These are phyloP conservation scores for Micropoecilia bifurca DNA, from an alignment of 2,797 vertebrate genomes.

Conservation along the genomic window DNA sequence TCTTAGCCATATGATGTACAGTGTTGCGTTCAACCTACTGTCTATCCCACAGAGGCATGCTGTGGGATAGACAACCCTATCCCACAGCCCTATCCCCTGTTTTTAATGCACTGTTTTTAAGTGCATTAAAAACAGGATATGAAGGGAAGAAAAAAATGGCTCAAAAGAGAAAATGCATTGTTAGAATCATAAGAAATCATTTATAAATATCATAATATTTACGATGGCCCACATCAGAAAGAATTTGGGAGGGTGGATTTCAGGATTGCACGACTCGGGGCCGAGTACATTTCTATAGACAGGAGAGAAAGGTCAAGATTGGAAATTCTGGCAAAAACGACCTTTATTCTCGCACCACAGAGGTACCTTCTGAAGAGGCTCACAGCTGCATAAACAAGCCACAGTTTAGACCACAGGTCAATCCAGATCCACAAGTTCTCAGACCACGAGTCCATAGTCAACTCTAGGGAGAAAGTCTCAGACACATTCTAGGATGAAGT, in stretches of 20 bases:
- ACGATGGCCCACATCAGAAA: constrained; percentile 61
- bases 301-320: background rate
- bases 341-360: background rate
- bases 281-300: constrained; percentile 54
- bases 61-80: too few relatives aligned
- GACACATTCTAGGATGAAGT: constrained; percentile 54
- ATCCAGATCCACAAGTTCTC: constrained; percentile 52
- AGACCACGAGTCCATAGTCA: constrained; percentile 70
- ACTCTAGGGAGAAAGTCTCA: constrained; percentile 59
- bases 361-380: constrained; percentile 56
- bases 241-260: constrained; percentile 68
- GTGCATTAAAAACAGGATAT: too few relatives aligned
- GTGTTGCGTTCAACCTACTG: constrained; percentile 48
- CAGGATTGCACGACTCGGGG: constrained; percentile 63
- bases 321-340: background rate
- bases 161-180: too few relatives aligned
- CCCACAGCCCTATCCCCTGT: too few relatives aligned
- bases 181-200: too few relatives aligned
- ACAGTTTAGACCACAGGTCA: constrained; percentile 58
- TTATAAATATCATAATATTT: too few relatives aligned
- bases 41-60: constrained; percentile 44
- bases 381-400: constrained; percentile 51
- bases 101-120: too few relatives aligned
- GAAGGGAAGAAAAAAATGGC: too few relatives aligned
- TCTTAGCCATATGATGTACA: background rate